phyloP scores from a whole-genome alignment of 92 coral and sea anemone species.

The Pocillopora meandrina region DNA sequence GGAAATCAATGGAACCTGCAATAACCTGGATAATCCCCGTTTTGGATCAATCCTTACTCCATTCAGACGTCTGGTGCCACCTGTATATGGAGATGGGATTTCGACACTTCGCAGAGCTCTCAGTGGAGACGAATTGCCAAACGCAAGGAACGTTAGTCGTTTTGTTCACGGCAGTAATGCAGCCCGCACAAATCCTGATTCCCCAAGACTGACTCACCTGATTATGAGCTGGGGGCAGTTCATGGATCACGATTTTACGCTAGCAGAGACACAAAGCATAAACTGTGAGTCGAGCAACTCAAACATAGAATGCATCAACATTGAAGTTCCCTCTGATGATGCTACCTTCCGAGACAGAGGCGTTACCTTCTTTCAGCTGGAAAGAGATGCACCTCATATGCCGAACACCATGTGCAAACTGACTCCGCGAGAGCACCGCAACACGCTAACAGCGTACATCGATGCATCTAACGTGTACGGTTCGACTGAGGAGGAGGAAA shows the following conservation, averaged over 20 bases:
- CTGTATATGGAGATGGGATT: constrained; percentile 64
- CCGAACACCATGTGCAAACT: constrained; percentile 28
- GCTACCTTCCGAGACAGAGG: not conserved
- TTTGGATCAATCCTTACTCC: constrained; percentile 57
- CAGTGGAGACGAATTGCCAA: constrained; percentile 38
- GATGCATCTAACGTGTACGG: constrained; percentile 81
- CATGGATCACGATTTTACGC: constrained; percentile 73
- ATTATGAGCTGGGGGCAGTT: constrained; percentile 79
- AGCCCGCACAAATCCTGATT: constrained; percentile 18
- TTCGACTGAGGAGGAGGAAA: constrained; percentile 3
- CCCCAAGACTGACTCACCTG: constrained; percentile 49
- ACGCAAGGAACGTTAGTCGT: constrained; percentile 45
- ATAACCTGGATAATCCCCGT: constrained; percentile 53
- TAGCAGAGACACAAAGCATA: constrained; percentile 35
- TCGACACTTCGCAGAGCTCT: constrained; percentile 44
- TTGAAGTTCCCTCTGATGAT: constrained; percentile 46
- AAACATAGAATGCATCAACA: constrained; percentile 49
- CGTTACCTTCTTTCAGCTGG: constrained; percentile 14
- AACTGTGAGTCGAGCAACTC: constrained; percentile 15
- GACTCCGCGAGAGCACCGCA: constrained; percentile 36
- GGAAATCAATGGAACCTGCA: constrained; percentile 68
- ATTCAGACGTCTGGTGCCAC: constrained; percentile 40
- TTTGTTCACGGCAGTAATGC: constrained; percentile 31
- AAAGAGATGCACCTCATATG: constrained; percentile 43
- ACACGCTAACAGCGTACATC: constrained; percentile 59